These are phyloP conservation scores for Lamellibrachia luymesi DNA, from an alignment of 1,140 invertebrate species.

Conservation along the genomic window DNA sequence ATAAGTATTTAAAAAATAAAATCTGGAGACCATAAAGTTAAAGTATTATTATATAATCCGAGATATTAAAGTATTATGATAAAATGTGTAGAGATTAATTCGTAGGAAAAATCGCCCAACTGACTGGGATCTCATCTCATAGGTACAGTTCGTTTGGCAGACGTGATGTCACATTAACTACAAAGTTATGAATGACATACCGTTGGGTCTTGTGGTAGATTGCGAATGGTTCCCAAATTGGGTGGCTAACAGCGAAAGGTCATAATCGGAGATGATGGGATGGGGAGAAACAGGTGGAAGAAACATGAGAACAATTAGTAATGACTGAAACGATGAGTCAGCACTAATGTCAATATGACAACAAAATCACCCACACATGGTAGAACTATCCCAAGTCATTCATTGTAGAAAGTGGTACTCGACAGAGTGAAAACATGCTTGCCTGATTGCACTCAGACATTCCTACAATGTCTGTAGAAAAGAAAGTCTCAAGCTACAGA, in stretches of 20 bases:
- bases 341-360: background rate
- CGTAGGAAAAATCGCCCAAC: background rate
- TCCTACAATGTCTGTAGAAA: slow-evolving; percentile 5
- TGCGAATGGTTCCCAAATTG: background rate
- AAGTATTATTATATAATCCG: no score
- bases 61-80: no score
- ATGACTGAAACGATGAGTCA: background rate
- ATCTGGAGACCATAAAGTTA: background rate
- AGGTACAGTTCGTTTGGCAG: background rate
- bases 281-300: background rate
- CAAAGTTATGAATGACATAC: background rate
- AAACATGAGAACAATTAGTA: slow-evolving; percentile 1
- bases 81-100: background rate
- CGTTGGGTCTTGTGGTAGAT: background rate
- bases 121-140: background rate
- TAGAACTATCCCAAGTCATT: background rate
- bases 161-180: background rate
- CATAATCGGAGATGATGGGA: background rate
- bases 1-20: background rate
- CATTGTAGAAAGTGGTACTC: background rate
- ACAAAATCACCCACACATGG: background rate
- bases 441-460: background rate
- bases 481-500: background rate
- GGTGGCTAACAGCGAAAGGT: background rate
- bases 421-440: background rate